phyloP scores from a whole-genome alignment of 2,888 invertebrate genomes.

The Apocheima hispidaria region DNA sequence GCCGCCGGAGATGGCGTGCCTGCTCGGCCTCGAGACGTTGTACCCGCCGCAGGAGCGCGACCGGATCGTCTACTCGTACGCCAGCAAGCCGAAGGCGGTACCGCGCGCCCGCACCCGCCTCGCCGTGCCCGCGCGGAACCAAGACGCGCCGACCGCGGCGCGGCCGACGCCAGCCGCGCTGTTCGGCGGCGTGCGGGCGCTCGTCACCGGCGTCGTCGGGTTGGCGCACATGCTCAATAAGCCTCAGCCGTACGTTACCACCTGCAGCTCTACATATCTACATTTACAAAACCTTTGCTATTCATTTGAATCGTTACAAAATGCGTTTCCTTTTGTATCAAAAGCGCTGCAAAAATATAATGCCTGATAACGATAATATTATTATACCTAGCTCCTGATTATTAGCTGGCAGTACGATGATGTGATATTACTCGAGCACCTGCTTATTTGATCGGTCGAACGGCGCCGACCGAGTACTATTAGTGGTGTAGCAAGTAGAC shows the following conservation, averaged over 20 bases:
- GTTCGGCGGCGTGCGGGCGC: conserved; percentile 70
- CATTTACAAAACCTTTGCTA: background rate
- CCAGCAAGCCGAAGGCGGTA: conserved; percentile 87
- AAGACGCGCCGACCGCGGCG: too few species aligned
- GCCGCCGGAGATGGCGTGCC: conserved; percentile 89
- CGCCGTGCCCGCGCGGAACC: conserved; percentile 38
- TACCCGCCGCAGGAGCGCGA: conserved; percentile 66
- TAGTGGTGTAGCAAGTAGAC: too few species aligned
- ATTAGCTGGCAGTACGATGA: background rate
- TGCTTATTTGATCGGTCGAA: background rate
- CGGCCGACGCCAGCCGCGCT: too few species aligned
- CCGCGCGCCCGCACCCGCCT: conserved; percentile 49
- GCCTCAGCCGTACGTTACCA: conserved; percentile 11
- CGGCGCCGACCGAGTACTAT: background rate
- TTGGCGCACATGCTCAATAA: conserved; percentile 48
- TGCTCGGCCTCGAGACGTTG: conserved; percentile 86
- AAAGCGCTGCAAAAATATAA: background rate
- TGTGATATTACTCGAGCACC: background rate
- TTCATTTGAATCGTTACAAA: too few species aligned
- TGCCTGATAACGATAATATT: background rate
- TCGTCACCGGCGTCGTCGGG: conserved; percentile 69
- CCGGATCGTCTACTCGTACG: conserved; percentile 87
- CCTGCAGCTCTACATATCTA: background rate
- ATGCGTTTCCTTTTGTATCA: too few species aligned
- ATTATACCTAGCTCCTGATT: background rate